Base-by-base conservation (phyloP, 92 coral and sea anemone species). In the Galaxea fascicularis region DNA sequence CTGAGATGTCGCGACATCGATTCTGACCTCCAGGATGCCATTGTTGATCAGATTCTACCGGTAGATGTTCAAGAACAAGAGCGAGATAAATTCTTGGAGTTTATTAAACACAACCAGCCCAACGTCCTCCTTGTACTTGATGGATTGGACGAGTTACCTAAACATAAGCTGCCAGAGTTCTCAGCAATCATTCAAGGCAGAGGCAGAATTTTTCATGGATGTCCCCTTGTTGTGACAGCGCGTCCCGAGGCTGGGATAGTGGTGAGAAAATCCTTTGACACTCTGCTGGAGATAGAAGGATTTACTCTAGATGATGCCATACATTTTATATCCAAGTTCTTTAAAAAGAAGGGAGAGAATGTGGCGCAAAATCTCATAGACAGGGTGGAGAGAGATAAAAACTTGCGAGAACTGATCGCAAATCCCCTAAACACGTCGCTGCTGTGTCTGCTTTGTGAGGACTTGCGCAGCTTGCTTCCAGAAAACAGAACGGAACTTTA, bases 371-470 rank as follows among this genome's bases (percentile, higher is more conserved):
- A 10, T 6, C 35, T 86, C 20, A n/a, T 41, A 7, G 12, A 24
- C 4, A 27, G 57, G 62, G 5, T 58, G 20, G 4, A 0, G 60
- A 10, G 70, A 8, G 74, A 20, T 27, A n/a, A 31, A 15, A 59
- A 47, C 14, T 52, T 86, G 17, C 56, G 26, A 13, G 79, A 86
- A 14, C 31, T 70, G 18, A 68, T 69, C 3, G 41, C 12, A 29
- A 86, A 60, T 74, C 89, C 89, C 11, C 24, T 86, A 59, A 86
- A 71, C 71, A 69, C 80, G 4, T 74, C 85, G 16, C 85, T 86
- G 11, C 85, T 86, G 28, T 78, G 90, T 18, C 56, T 79, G 13
- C 60, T 78, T 20, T 69, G 71, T 69, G 85, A 86, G 31, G 80
- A 86, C 53, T n/a, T 86, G n/a, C 54, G 30, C 14, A 85, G 89